Evolutionary conservation across 1,140 invertebrate genomes (phyloP).

Genomic region (Caenorhabditis elegans): DNA sequence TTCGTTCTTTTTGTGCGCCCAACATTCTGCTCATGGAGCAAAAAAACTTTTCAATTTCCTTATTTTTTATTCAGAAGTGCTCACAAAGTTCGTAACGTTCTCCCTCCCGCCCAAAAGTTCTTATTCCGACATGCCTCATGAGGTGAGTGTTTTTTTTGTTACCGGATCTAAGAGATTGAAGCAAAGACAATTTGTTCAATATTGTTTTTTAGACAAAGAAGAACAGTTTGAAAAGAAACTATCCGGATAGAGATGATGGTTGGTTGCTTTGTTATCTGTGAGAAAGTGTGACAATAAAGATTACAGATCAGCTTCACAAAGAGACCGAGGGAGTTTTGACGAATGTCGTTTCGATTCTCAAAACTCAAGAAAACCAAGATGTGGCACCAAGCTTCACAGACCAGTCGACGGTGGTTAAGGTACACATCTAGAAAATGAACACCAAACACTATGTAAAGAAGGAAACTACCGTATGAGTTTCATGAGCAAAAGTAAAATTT

Average conservation of each 20-base stretch:
- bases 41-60: conserved; percentile 19
- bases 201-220: not conserved
- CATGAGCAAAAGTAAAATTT: too few relatives aligned
- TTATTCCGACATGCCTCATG: not conserved
- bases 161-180: too few relatives aligned
- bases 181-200: too few relatives aligned
- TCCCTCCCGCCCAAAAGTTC: not conserved
- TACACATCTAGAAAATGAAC: too few relatives aligned
- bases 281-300: too few relatives aligned
- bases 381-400: too few relatives aligned
- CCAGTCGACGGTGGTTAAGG: not conserved
- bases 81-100: not conserved
- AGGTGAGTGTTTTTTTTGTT: too few relatives aligned
- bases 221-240: conserved; percentile 16
- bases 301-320: not conserved
- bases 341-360: not conserved
- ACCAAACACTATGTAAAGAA: too few relatives aligned
- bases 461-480: too few relatives aligned
- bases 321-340: not conserved
- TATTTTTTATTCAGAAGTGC: conserved; percentile 16
- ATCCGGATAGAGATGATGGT: not conserved
- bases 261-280: not conserved
- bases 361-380: not conserved
- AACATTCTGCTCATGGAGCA: not conserved
- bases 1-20: not conserved